Base-by-base conservation (phyloP, 2,113 vertebrate genomes). In the Ornithorhynchus anatinus region DNA sequence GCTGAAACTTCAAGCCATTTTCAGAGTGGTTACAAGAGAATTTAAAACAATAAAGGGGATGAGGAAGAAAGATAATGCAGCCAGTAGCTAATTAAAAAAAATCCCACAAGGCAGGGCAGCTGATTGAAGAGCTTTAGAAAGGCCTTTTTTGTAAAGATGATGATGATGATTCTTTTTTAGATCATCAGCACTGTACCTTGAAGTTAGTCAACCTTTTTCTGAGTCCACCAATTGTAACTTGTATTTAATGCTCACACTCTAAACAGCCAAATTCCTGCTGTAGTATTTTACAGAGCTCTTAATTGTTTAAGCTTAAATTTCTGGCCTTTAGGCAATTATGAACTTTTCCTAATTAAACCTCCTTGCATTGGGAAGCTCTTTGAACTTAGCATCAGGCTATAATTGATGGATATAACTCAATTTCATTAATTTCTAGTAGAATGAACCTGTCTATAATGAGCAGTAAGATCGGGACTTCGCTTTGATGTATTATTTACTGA, bases 181-280 rank as follows among this genome's bases (percentile, higher is more conserved):
- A n/a, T n/a, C n/a, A n/a, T n/a, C n/a, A n/a, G n/a, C n/a, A n/a
- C n/a, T n/a, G n/a, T n/a, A n/a, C n/a, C n/a, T n/a, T n/a, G n/a
- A n/a, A n/a, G n/a, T n/a, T n/a, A n/a, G n/a, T n/a, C n/a, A n/a
- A n/a, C n/a, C n/a, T n/a, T n/a, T n/a, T n/a, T n/a, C n/a, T n/a
- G n/a, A 23, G 71, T 77, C 77, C 77, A 77, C 85, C 84, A 72
- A 66, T 61, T 77, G 44, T 59, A 70, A 72, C 75, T 78, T 75
- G 81, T 75, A 67, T 78, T 79, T 72, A 86, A 66, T 78, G 66
- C 47, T 69, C 82, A 50, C 32, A 59, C 53, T 54, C 44, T 75
- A 60, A 40, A 81, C 82, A 80, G 50, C 85, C 84, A 81, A 80
- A 86, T 89, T 68, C 80, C 74, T 64, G 44, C 42, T 68, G 42